phyloP scores from a whole-genome alignment of 1,140 invertebrate species.

The Acromyrmex charruanus region DNA sequence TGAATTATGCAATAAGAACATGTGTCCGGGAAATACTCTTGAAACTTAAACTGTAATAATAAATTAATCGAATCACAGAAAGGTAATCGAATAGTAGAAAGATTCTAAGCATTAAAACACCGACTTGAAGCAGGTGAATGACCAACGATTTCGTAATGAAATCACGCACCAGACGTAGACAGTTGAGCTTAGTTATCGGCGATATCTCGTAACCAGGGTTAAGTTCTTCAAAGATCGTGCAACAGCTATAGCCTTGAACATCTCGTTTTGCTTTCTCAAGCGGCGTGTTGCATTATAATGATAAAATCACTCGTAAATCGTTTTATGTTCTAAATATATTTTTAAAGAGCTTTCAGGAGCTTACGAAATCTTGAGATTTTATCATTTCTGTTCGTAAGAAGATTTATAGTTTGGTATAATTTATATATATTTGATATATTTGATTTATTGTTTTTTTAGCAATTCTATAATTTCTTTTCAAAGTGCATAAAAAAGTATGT shows the following conservation, averaged over 20 bases:
- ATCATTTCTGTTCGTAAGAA: not conserved
- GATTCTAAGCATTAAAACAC: not conserved
- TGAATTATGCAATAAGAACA: not conserved
- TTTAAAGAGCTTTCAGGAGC: not conserved
- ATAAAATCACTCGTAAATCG: not conserved
- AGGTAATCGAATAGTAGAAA: not conserved
- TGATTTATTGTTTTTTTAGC: no score
- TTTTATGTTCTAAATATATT: not conserved
- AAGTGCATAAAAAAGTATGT: no score
- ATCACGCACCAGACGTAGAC: no score
- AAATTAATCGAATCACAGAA: not conserved
- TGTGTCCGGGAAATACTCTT: not conserved
- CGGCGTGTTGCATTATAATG: not conserved
- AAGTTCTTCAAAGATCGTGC: constrained; percentile 21
- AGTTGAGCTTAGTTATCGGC: no score
- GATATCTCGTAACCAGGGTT: not conserved
- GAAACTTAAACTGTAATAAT: not conserved
- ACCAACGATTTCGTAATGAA: not conserved
- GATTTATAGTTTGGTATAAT: no score
- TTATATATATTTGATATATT: no score
- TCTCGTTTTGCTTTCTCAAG: not conserved
- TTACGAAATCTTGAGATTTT: not conserved
- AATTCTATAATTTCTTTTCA: no score
- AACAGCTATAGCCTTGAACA: not conserved
- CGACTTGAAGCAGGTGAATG: constrained; percentile 5